Percentiles rank a stretch among this genome's conserved stretches.
These are phyloP conservation scores for Lethrus apterus DNA, from an alignment of 1,140 invertebrate species.

Conservation along the genomic window DNA sequence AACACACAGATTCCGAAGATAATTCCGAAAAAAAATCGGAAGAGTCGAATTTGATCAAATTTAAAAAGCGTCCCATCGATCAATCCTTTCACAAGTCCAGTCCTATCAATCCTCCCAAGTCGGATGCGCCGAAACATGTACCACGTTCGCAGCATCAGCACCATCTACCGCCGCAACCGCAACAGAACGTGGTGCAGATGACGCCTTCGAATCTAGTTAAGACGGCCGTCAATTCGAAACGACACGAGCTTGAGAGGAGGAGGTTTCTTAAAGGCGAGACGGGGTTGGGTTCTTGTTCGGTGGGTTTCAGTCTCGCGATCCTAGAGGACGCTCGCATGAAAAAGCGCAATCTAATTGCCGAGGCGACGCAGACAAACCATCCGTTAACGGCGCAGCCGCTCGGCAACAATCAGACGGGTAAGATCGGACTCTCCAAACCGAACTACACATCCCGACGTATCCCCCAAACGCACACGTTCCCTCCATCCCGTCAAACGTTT, in stretches of 20 bases:
- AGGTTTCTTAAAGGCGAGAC: conserved; percentile 30
- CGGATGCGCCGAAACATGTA: not conserved
- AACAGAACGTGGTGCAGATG: conserved; percentile 35
- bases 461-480: conserved; percentile 1
- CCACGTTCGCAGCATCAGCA: not conserved
- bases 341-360: conserved; percentile 27
- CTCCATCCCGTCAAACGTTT: too few species aligned
- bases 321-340: conserved; percentile 31
- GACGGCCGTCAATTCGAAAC: conserved; percentile 56
- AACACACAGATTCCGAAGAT: not conserved
- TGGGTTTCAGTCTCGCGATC: conserved; percentile 19
- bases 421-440: conserved; percentile 41
- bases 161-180: conserved; percentile 12
- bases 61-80: too few species aligned
- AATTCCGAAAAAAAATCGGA: not conserved
- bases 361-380: conserved; percentile 28
- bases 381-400: conserved; percentile 10
- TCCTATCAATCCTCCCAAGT: not conserved
- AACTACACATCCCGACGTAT: conserved; percentile 13
- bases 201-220: conserved; percentile 59
- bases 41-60: not conserved
- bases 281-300: conserved; percentile 22
- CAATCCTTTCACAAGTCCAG: too few species aligned
- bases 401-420: conserved; percentile 50
- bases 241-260: conserved; percentile 44